A percentile compares a stretch with the other conserved stretches of the same genome.
These are phyloP conservation scores for Sparus aurata DNA, from an alignment of 2,797 vertebrate species.

Conservation along the genomic window DNA sequence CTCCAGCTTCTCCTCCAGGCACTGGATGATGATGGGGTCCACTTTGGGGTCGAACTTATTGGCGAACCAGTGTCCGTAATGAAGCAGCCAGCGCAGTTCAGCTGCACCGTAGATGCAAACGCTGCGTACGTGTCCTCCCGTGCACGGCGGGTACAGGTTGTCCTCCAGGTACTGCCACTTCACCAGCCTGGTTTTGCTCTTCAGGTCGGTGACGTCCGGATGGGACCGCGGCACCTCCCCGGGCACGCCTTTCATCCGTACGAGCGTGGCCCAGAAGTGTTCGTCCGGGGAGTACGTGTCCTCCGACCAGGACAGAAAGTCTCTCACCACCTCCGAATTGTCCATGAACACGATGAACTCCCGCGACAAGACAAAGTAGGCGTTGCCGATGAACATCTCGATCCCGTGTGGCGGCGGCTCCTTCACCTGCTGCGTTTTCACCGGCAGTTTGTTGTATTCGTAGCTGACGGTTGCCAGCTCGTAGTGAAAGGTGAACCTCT, in stretches of 20 bases:
- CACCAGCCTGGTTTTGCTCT: slow-evolving; percentile 93
- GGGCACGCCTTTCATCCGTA: slow-evolving; percentile 90
- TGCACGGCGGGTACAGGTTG: slow-evolving; percentile 89
- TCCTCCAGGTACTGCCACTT: slow-evolving; percentile 94
- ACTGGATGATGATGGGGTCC: slow-evolving; percentile 92
- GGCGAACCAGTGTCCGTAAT: slow-evolving; percentile 93
- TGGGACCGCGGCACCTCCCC: slow-evolving; percentile 86
- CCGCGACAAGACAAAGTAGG: slow-evolving; percentile 92
- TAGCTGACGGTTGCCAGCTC: slow-evolving; percentile 82
- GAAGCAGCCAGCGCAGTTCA: slow-evolving; percentile 92
- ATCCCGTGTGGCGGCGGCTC: slow-evolving; percentile 87
- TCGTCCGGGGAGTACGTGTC: slow-evolving; percentile 96
- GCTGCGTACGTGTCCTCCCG: slow-evolving; percentile 90
- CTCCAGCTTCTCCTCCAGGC: slow-evolving; percentile 91
- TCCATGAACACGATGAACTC: slow-evolving; percentile 86
- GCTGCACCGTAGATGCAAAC: slow-evolving; percentile 93
- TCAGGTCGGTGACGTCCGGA: slow-evolving; percentile 90
- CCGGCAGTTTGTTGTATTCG: slow-evolving; percentile 85
- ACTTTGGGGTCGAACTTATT: slow-evolving; percentile 95
- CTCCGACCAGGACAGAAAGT: slow-evolving; percentile 92
- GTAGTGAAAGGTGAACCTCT: slow-evolving; percentile 88
- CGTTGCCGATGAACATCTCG: slow-evolving; percentile 92
- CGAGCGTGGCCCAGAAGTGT: slow-evolving; percentile 95
- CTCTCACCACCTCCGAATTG: slow-evolving; percentile 82
- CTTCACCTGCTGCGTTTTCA: slow-evolving; percentile 86